Evolutionary conservation across 2,113 vertebrate genomes (phyloP).

Genomic region (Rhineura floridana): DNA sequence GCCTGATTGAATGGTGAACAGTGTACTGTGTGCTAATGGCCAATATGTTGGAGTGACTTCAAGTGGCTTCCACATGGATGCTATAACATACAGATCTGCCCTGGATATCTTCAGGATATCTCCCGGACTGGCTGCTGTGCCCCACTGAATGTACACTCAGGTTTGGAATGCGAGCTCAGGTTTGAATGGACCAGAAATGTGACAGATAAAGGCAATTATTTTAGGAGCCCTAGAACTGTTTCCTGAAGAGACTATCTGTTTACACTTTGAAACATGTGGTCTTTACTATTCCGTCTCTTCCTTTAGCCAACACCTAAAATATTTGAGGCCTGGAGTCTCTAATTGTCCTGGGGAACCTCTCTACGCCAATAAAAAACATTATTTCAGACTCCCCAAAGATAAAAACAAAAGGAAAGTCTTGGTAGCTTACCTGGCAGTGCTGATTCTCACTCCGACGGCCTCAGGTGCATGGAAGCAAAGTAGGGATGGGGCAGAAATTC

Average conservation of each 20-base stretch:
- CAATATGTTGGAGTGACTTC: background rate
- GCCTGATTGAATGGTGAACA: background rate
- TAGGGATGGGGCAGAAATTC: too few relatives aligned
- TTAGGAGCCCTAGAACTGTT: background rate
- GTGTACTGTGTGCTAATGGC: background rate
- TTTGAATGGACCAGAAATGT: background rate
- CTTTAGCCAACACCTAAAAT: background rate
- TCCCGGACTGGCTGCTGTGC: background rate
- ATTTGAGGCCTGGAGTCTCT: background rate
- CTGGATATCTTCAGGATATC: background rate
- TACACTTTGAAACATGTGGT: background rate
- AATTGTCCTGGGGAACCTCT: background rate
- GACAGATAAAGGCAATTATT: background rate
- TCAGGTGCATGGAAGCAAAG: too few relatives aligned
- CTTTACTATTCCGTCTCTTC: background rate
- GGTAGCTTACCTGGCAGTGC: too few relatives aligned
- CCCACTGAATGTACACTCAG: background rate
- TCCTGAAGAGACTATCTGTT: background rate
- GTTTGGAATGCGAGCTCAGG: too few relatives aligned
- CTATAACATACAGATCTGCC: background rate
- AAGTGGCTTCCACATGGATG: background rate
- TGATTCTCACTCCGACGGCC: too few relatives aligned
- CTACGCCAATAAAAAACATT: background rate
- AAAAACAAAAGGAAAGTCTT: too few relatives aligned
- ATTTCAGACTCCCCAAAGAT: background rate